A percentile compares a stretch with the other conserved stretches of the same genome.
These are phyloP conservation scores for Philaethria dido DNA, from an alignment of 2,888 invertebrate species.

Conservation along the genomic window DNA sequence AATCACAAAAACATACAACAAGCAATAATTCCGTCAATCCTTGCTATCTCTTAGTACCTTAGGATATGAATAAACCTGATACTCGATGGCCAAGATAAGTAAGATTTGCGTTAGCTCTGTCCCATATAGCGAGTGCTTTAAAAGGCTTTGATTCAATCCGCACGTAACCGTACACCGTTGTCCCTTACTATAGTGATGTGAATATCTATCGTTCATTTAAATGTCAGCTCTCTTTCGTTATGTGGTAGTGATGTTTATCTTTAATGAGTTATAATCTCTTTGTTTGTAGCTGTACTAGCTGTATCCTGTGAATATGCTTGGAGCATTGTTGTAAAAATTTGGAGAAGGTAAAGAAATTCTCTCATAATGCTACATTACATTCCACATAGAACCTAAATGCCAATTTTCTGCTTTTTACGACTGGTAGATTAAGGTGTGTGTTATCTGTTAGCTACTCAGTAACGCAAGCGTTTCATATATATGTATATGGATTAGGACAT, in stretches of 20 bases:
- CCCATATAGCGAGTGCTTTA: slow-evolving; percentile 62
- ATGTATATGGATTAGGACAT: no score
- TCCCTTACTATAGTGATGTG: slow-evolving; percentile 48
- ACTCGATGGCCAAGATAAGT: slow-evolving; percentile 42
- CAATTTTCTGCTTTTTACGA: no score
- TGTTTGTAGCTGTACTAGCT: background rate
- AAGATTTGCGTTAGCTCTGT: slow-evolving; percentile 43
- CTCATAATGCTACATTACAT: no score
- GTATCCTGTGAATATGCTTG: no score
- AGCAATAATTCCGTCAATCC: background rate
- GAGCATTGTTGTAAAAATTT: no score
- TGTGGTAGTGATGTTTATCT: slow-evolving; percentile 2
- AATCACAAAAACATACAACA: no score
- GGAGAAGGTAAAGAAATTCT: no score
- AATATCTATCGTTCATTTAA: slow-evolving; percentile 49
- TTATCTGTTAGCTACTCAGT: no score
- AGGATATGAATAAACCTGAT: slow-evolving; percentile 43
- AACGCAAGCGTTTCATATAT: no score
- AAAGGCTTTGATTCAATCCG: slow-evolving; percentile 69
- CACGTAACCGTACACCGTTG: slow-evolving; percentile 69
- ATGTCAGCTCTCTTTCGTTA: slow-evolving; percentile 13
- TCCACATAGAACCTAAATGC: no score
- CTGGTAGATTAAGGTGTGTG: no score
- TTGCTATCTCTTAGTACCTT: slow-evolving; percentile 13
- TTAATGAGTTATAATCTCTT: background rate